phyloP scores from a whole-genome alignment of 2,113 vertebrate species.

The Fulmarus glacialis region DNA sequence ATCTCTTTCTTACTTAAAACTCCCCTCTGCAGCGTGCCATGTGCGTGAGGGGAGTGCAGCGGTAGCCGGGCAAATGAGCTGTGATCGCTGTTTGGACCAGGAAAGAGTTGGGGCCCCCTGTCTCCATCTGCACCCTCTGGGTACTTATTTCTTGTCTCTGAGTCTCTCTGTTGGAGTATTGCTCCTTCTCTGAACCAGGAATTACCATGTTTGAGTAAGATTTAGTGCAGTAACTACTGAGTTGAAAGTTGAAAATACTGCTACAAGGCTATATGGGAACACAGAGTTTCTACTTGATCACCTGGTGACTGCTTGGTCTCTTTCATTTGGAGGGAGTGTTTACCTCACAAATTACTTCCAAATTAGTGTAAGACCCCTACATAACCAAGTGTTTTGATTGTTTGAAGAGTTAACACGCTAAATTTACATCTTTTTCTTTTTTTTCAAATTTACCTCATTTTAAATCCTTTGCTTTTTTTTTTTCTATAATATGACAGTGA shows the following conservation, averaged over 20 bases:
- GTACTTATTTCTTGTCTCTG: not conserved
- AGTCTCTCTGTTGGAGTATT: not conserved
- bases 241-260: not conserved
- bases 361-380: not conserved
- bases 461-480: not conserved
- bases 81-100: fast-evolving
- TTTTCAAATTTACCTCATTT: not conserved
- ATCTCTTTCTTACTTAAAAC: not conserved
- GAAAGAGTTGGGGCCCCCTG: fast-evolving
- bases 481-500: not conserved
- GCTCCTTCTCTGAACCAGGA: not conserved
- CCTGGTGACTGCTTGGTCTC: not conserved
- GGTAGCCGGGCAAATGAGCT: not conserved
- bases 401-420: not conserved
- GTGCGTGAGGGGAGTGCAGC: fast-evolving
- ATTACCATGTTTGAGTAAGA: not conserved
- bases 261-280: not conserved
- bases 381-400: not conserved
- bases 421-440: not conserved
- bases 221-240: not conserved
- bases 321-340: not conserved
- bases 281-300: not conserved
- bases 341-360: not conserved
- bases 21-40: fast-evolving
- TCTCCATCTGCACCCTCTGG: not conserved